Conservation (phyloP, 2,113 vertebrate genomes). For the Trichomycterus rosablanca region DNA sequence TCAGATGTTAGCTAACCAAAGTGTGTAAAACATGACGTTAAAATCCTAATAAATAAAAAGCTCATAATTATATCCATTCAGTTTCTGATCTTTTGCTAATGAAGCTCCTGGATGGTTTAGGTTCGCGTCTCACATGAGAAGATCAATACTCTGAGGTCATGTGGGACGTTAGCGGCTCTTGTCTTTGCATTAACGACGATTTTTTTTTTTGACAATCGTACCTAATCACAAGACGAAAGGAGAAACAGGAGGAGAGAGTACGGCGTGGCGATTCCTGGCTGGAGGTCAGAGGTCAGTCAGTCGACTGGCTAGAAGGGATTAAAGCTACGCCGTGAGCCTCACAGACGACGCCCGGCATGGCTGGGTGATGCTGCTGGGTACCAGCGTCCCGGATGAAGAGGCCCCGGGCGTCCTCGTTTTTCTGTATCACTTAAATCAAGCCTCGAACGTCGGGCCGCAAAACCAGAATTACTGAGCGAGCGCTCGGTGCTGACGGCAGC, state of each 20-base stretch:
- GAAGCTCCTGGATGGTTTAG: too few species aligned
- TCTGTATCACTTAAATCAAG: slow-evolving; percentile 37
- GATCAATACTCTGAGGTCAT: too few species aligned
- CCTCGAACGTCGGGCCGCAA: slow-evolving; percentile 22
- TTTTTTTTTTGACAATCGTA: too few species aligned
- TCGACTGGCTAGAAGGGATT: slow-evolving; percentile 56
- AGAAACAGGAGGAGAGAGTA: slow-evolving; percentile 40
- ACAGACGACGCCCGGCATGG: slow-evolving; percentile 30
- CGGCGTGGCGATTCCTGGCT: slow-evolving; percentile 25
- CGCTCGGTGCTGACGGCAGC: slow-evolving; percentile 7
- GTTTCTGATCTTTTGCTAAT: too few species aligned
- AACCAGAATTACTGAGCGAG: background rate
- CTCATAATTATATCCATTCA: too few species aligned
- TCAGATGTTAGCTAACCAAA: too few species aligned
- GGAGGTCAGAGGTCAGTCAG: slow-evolving; percentile 53
- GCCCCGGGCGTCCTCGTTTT: slow-evolving; percentile 72
- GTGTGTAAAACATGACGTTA: too few species aligned
- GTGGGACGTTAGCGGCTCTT: too few species aligned
- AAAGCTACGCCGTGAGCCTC: slow-evolving; percentile 45
- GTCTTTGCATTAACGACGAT: slow-evolving; percentile 31
- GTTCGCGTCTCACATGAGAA: too few species aligned
- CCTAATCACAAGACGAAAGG: slow-evolving; percentile 28
- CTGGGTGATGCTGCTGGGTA: slow-evolving; percentile 50
- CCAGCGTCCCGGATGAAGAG: too few species aligned
- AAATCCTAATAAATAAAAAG: too few species aligned